These are phyloP conservation scores for Eptatretus burgeri DNA, from an alignment of 2,113 vertebrate species.

Conservation along the genomic window DNA sequence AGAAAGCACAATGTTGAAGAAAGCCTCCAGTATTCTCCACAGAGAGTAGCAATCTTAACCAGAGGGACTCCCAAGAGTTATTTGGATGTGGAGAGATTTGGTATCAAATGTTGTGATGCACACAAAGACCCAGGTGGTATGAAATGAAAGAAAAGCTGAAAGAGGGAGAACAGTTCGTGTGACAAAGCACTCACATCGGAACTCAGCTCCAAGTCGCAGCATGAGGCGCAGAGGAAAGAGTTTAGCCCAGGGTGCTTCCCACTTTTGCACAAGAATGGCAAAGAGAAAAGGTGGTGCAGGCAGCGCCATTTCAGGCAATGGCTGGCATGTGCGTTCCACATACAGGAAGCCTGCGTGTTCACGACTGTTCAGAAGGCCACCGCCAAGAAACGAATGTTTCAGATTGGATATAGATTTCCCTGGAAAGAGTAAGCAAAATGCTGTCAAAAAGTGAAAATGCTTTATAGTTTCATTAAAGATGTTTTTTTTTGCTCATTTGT, in stretches of 20 bases:
- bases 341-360: constrained; percentile 91
- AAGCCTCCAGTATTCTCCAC: too few species aligned
- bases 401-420: constrained; percentile 66
- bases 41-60: too few species aligned
- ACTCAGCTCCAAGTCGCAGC: constrained; percentile 81
- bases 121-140: too few species aligned
- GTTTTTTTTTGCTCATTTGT: too few species aligned
- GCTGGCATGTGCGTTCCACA: constrained; percentile 66
- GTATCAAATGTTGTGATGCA: too few species aligned
- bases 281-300: constrained; percentile 77
- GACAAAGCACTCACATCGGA: constrained; percentile 43
- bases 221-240: constrained; percentile 88
- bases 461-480: too few species aligned
- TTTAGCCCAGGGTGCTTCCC: constrained; percentile 97
- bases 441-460: too few species aligned
- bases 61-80: too few species aligned
- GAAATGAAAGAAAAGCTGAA: too few species aligned
- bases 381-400: constrained; percentile 86
- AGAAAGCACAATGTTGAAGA: too few species aligned
- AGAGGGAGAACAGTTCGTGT: too few species aligned
- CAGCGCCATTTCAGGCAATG: constrained; percentile 66
- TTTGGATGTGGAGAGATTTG: too few species aligned
- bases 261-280: constrained; percentile 87
- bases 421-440: constrained; percentile 13
- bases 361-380: constrained; percentile 78